Evolutionary conservation across 2,113 vertebrate species (phyloP).

Genomic region (Elephantulus edwardii): DNA sequence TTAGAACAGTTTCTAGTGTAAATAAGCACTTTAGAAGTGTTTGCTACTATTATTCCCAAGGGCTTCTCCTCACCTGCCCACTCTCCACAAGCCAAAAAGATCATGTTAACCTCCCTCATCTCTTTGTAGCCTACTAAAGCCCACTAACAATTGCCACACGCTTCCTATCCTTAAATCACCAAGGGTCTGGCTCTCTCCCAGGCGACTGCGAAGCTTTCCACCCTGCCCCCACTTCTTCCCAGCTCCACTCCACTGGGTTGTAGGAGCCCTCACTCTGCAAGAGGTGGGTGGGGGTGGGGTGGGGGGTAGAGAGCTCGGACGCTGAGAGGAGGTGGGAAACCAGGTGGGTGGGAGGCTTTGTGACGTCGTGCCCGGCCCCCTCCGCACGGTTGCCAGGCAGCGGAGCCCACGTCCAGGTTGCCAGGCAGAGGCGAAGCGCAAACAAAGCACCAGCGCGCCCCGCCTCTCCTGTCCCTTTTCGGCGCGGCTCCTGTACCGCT

Average conservation of each 20-base stretch:
- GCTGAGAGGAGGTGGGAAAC: not conserved
- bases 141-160: not conserved
- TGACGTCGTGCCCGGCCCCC: not conserved
- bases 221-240: no score
- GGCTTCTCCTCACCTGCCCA: not conserved
- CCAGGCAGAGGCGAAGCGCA: not conserved
- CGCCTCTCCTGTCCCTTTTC: not conserved
- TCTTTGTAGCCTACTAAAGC: not conserved
- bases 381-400: not conserved
- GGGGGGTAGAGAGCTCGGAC: not conserved
- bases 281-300: not conserved
- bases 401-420: not conserved
- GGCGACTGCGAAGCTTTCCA: accelerated
- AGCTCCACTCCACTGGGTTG: accelerated
- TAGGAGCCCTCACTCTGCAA: accelerated
- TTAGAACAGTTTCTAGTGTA: not conserved
- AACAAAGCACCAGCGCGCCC: conserved; percentile 50
- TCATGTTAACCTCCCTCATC: not conserved
- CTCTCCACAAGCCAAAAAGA: not conserved
- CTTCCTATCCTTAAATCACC: not conserved
- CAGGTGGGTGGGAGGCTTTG: not conserved
- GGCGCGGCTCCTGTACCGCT: not conserved
- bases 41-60: not conserved
- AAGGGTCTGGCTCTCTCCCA: not conserved
- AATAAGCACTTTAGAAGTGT: not conserved